These are phyloP conservation scores for Eulemur rubriventer DNA, from an alignment of 2,797 vertebrate species.

Conservation along the genomic window DNA sequence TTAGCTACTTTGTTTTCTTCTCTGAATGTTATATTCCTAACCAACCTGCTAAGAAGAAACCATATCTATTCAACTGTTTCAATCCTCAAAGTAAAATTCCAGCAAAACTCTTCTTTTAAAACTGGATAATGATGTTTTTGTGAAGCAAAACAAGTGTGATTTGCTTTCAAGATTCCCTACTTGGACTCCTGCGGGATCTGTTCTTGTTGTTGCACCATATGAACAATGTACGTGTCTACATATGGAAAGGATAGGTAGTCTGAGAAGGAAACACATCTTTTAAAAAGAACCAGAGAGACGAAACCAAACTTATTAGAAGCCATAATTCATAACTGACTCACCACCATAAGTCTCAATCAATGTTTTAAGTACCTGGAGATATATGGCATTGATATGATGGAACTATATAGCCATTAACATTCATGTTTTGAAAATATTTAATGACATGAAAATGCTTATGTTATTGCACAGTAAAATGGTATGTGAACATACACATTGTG, in stretches of 20 bases:
- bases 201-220: not conserved
- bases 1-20: not conserved
- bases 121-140: not conserved
- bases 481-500: not conserved
- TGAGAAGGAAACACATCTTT: conserved; percentile 16
- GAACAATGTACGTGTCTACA: not conserved
- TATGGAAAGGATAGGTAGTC: not conserved
- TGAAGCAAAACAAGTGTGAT: not conserved
- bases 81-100: conserved; percentile 24
- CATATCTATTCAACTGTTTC: not conserved
- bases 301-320: not conserved
- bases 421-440: not conserved
- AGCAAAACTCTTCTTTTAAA: not conserved
- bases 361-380: not conserved
- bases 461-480: not conserved
- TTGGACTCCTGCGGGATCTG: not conserved
- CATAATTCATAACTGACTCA: not conserved
- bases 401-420: not conserved
- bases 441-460: not conserved
- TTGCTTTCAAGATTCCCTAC: not conserved
- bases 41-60: not conserved
- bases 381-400: not conserved
- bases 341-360: not conserved
- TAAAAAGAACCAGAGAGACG: not conserved
- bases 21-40: not conserved